A percentile compares a stretch with the other conserved stretches of the same genome.
Evolutionary conservation across 2,888 invertebrate species (phyloP).

Genomic region (Hypercompe scribonia): DNA sequence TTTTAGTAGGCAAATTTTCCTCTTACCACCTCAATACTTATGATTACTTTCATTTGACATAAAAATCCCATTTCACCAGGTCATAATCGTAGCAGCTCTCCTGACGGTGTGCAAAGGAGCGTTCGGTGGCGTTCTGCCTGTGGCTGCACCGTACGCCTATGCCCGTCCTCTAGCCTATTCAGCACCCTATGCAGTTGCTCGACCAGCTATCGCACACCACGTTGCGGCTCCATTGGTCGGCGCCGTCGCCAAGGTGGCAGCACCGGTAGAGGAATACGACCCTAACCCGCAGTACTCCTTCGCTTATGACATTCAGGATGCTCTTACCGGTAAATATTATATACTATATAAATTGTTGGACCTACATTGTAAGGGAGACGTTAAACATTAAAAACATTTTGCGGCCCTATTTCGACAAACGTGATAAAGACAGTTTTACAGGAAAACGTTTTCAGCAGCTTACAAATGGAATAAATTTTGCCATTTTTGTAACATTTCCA

Average conservation of each 20-base stretch:
- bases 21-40: too few species aligned
- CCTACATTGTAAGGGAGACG: background rate
- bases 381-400: background rate
- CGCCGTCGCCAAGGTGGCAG: constrained; percentile 72
- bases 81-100: constrained; percentile 70
- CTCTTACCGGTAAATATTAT: constrained; percentile 86
- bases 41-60: too few species aligned
- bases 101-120: constrained; percentile 71
- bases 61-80: constrained; percentile 52
- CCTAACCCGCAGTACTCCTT: constrained; percentile 89
- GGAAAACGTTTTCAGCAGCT: too few species aligned
- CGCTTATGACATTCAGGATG: constrained; percentile 90
- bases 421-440: background rate
- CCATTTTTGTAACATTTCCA: too few species aligned
- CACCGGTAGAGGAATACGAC: constrained; percentile 86
- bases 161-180: constrained; percentile 63
- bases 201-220: constrained; percentile 48
- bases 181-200: constrained; percentile 70
- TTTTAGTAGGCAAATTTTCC: too few species aligned
- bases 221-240: constrained; percentile 59
- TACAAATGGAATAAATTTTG: too few species aligned
- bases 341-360: background rate
- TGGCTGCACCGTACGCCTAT: constrained; percentile 67
- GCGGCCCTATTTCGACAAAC: background rate
- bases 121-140: constrained; percentile 64